A percentile compares a stretch with the other conserved stretches of the same genome.
Evolutionary conservation across 2,797 vertebrate genomes (phyloP).

Genomic region (Clarias laeviceps): DNA sequence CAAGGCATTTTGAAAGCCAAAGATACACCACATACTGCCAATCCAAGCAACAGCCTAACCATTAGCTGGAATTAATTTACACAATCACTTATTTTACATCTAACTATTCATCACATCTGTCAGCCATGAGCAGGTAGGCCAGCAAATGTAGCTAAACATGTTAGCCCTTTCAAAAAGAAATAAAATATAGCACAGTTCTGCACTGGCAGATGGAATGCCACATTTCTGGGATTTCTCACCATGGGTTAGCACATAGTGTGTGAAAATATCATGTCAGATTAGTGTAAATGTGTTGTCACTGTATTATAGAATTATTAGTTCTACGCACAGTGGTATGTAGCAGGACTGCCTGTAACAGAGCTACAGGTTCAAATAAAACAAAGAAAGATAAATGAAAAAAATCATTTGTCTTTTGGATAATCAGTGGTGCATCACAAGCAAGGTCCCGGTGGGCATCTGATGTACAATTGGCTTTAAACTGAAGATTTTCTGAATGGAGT

Average conservation of each 20-base stretch:
- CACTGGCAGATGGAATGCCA: background rate
- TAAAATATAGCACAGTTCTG: background rate
- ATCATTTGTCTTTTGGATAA: background rate
- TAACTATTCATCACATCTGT: conserved; percentile 1
- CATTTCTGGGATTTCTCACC: background rate
- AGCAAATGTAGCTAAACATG: background rate
- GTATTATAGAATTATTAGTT: background rate
- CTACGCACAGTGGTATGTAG: background rate
- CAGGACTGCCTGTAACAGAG: background rate
- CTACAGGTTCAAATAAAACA: background rate
- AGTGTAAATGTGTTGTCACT: background rate
- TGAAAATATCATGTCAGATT: background rate
- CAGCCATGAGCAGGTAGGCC: background rate
- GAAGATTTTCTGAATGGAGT: background rate
- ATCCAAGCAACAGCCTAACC: background rate
- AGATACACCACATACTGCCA: background rate
- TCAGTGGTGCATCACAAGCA: background rate
- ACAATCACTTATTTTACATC: conserved; percentile 7
- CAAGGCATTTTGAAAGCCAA: background rate
- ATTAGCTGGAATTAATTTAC: background rate
- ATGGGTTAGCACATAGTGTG: background rate
- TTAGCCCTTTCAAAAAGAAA: background rate
- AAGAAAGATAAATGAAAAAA: background rate
- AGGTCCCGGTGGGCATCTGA: background rate
- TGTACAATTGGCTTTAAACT: background rate